These are phyloP conservation scores for Heloderma charlesbogerti DNA, from an alignment of 2,113 vertebrate genomes.

Conservation along the genomic window DNA sequence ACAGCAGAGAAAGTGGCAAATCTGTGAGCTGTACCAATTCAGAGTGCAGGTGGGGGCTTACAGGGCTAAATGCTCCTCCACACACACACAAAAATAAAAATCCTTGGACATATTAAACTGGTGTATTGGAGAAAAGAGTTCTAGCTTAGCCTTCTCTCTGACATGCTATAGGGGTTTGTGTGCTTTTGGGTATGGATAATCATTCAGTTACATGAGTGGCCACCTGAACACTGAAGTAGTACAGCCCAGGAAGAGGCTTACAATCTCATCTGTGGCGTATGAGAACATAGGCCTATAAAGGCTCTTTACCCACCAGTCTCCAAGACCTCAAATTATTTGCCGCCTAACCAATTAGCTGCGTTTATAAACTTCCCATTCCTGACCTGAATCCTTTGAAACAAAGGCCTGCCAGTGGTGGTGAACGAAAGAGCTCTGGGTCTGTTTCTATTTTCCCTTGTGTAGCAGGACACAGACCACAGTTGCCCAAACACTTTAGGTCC, in stretches of 20 bases:
- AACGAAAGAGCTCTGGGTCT: background rate
- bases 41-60: too few relatives aligned
- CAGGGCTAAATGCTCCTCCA: too few relatives aligned
- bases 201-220: background rate
- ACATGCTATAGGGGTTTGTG: background rate
- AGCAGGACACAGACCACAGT: background rate
- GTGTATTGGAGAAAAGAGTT: too few relatives aligned
- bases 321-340: background rate
- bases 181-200: background rate
- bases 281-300: background rate
- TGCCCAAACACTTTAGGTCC: background rate
- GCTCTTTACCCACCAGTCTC: background rate
- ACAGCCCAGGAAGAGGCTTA: background rate
- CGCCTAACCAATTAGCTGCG: background rate
- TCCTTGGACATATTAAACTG: too few relatives aligned
- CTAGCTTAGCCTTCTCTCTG: background rate
- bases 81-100: too few relatives aligned
- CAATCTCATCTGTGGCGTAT: background rate
- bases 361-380: background rate
- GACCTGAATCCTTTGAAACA: background rate
- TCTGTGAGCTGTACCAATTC: background rate
- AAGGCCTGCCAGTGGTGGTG: background rate
- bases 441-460: background rate
- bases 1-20: background rate
- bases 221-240: background rate